phyloP scores from a whole-genome alignment of 64 coral and sea anemone species.

The Pocillopora verrucosa region DNA sequence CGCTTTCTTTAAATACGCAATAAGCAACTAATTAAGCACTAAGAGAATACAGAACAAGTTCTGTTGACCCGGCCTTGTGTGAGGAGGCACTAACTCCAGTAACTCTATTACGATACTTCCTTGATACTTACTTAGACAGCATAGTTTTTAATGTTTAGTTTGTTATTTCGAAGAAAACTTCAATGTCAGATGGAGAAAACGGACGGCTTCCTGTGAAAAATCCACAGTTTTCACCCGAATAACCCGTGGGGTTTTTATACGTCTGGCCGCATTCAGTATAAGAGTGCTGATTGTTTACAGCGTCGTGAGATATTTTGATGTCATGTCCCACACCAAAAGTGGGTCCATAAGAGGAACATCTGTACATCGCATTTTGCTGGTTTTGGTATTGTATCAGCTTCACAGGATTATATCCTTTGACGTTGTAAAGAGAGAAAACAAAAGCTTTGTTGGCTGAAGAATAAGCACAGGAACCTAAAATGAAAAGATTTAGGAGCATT shows the following conservation, averaged over 20 bases:
- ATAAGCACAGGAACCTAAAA: neutral
- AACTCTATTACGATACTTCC: neutral
- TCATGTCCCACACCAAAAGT: neutral
- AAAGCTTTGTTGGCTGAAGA: neutral
- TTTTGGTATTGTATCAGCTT: neutral
- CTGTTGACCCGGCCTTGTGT: too few relatives aligned
- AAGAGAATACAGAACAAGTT: too few relatives aligned
- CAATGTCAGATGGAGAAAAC: conserved; percentile 23
- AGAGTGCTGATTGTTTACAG: neutral
- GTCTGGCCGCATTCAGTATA: neutral
- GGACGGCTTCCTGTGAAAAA: neutral
- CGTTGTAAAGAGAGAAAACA: conserved; percentile 27
- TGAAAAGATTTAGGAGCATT: neutral
- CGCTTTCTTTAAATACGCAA: too few relatives aligned
- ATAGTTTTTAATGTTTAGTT: neutral
- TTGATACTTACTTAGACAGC: too few relatives aligned
- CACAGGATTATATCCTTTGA: too few relatives aligned
- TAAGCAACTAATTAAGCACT: too few relatives aligned
- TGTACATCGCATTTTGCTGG: conserved; percentile 15
- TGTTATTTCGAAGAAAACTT: too few relatives aligned
- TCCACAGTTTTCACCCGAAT: neutral
- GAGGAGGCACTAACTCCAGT: too few relatives aligned
- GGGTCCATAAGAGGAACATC: neutral
- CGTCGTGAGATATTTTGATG: neutral
- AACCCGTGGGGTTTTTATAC: neutral